Evolutionary conservation across 2,888 invertebrate genomes (phyloP).

Genomic region (Ephialtes manifestator): DNA sequence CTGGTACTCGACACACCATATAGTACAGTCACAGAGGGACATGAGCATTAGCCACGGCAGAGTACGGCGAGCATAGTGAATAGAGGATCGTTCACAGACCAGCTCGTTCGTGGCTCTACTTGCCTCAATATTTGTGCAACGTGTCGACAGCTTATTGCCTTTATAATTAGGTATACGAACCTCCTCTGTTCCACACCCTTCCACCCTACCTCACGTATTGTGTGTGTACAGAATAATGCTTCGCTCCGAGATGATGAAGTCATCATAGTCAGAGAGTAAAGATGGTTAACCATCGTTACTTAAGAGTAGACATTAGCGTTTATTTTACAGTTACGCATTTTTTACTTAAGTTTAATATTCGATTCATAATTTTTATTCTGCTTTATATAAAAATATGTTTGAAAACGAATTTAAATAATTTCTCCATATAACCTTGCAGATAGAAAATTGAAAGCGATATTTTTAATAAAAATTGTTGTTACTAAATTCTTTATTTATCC

Average conservation of each 20-base stretch:
- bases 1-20: neutral
- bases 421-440: too few species aligned
- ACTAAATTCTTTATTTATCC: too few species aligned
- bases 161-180: constrained; percentile 69
- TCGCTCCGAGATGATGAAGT: neutral
- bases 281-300: neutral
- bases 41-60: constrained; percentile 7
- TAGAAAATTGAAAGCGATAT: too few species aligned
- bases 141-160: constrained; percentile 76
- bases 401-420: too few species aligned
- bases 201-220: constrained; percentile 24
- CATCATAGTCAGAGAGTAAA: neutral
- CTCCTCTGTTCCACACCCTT: neutral
- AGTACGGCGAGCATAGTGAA: constrained; percentile 11
- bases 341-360: neutral
- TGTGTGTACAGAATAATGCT: constrained; percentile 36
- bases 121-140: constrained; percentile 79
- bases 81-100: constrained; percentile 30
- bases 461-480: too few species aligned
- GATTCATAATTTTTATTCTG: neutral
- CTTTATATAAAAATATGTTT: too few species aligned
- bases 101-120: constrained; percentile 24
- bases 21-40: constrained; percentile 32
- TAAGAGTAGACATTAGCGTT: neutral
- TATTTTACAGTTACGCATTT: neutral